Evolutionary conservation across 1,140 invertebrate species (phyloP).

Genomic region (Cydia amplana): DNA sequence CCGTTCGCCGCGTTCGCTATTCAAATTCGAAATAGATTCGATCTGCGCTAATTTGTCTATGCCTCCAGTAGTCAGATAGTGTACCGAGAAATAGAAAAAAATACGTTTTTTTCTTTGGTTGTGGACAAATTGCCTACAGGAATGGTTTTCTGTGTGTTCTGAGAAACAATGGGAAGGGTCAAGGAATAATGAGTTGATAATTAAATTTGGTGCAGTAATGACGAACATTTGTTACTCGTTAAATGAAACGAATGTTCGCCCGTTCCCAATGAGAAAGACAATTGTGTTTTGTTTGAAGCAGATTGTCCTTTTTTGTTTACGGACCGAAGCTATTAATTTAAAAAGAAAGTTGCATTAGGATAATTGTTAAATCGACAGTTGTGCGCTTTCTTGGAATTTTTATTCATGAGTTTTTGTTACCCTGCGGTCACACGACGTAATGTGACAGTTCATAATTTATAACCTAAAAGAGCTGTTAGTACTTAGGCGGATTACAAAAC

Average conservation of each 20-base stretch:
- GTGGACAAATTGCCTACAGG: constrained; percentile 35
- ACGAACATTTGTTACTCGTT: constrained; percentile 52
- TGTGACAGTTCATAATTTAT: constrained; percentile 11
- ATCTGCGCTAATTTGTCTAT: constrained; percentile 78
- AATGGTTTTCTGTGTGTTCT: constrained; percentile 39
- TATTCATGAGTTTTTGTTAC: background rate
- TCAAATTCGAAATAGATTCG: constrained; percentile 71
- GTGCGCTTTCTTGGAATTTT: constrained; percentile 1
- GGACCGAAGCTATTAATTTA: constrained; percentile 19
- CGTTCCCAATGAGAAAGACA: constrained; percentile 37
- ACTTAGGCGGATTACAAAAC: constrained; percentile 8
- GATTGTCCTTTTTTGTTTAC: constrained; percentile 22
- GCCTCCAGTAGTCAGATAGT: constrained; percentile 46
- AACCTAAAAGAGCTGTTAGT: constrained; percentile 3
- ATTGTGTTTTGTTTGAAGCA: constrained; percentile 31
- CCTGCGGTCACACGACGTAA: background rate
- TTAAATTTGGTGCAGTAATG: constrained; percentile 59
- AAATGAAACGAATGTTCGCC: constrained; percentile 39
- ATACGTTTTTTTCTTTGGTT: constrained; percentile 35
- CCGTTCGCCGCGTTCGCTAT: constrained; percentile 61
- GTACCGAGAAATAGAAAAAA: constrained; percentile 38
- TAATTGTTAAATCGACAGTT: constrained; percentile 12
- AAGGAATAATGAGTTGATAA: constrained; percentile 55
- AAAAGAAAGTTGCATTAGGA: constrained; percentile 14
- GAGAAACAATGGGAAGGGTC: constrained; percentile 43